Evolutionary conservation across 2,797 vertebrate genomes (phyloP), one percentile per base, ranked within the genome.

Genomic region (Muraenolepis orangiensis): DNA sequence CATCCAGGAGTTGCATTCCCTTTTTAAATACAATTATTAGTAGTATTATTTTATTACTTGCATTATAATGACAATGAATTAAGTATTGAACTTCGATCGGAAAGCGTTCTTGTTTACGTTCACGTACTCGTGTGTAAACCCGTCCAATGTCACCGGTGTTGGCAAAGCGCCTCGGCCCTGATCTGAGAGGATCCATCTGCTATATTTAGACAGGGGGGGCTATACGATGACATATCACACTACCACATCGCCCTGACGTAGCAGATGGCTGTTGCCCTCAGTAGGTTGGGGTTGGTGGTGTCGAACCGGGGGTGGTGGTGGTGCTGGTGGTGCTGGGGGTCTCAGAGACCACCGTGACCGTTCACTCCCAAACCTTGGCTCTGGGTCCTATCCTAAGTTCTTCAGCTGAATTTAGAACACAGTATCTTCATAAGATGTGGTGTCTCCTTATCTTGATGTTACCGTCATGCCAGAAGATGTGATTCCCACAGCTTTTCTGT

Each of bases 201-300:
- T 92, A 91, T 91, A 81, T 90, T 91, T 91, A 92, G 88, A 32
- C 20, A 0, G 67, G 42, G 76, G 0, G 67, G 42, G 76, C 71
- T 85, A 78, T 87, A 77, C 40, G 76, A 30, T 84, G 80, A 90
- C 90, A 89, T 89, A 87, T 92, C 85, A 81, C 71, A 86, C 76
- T 80, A 84, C 89, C 80, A 30, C 78, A 70, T 82, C 79, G 66
- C 76, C 29, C 40, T 57, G 76, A n/a, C 38, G 13, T 36, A 40
- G 75, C 61, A 72, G 31, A 78, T 72, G 71, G 61, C 71, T 51
- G 66, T 72, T 76, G 66, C 23, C 71, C 78, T 64, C 20, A 30
- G 6, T 3, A 68, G 38, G 16, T 29, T 26, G 36, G n/a, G n/a
- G n/a, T n/a, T n/a, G n/a, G n/a, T n/a, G n/a, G n/a, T n/a, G n/a